phyloP scores from a whole-genome alignment of 2,797 vertebrate genomes.

The Manis pentadactyla region DNA sequence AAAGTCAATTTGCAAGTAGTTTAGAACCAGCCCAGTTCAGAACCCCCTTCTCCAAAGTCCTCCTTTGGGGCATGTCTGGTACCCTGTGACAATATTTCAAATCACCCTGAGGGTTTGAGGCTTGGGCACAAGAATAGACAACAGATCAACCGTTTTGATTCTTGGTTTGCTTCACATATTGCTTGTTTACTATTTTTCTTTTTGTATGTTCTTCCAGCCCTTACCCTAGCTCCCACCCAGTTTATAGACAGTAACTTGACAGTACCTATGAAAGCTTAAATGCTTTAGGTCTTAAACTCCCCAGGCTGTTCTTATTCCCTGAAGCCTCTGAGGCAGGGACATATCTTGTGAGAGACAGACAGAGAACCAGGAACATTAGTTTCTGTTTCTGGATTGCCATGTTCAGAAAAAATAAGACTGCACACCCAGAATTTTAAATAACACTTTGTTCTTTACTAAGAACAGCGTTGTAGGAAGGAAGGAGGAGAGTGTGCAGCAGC shows the following conservation, averaged over 20 bases:
- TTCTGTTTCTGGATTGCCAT: slow-evolving; percentile 31
- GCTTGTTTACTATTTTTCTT: not conserved
- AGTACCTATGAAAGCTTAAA: not conserved
- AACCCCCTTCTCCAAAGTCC: not conserved
- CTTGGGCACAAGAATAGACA: not conserved
- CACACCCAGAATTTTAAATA: slow-evolving; percentile 26
- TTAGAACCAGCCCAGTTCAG: not conserved
- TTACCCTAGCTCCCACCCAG: not conserved
- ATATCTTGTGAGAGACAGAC: not conserved
- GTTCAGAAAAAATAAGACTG: slow-evolving; percentile 40
- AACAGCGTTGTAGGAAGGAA: not conserved
- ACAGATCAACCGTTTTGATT: slow-evolving; percentile 30
- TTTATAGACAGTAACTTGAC: not conserved
- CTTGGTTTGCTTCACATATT: slow-evolving; percentile 5
- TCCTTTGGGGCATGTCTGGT: not conserved
- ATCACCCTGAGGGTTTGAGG: not conserved
- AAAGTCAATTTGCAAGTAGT: slow-evolving; percentile 27
- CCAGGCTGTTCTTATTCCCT: not conserved
- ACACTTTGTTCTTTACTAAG: slow-evolving; percentile 35
- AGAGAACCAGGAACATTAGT: not conserved
- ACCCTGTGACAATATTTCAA: not conserved
- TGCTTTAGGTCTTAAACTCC: slow-evolving; percentile 22
- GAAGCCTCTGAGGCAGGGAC: not conserved
- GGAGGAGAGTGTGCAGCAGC: not conserved
- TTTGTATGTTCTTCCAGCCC: not conserved